Conservation (phyloP, 2,888 invertebrate genomes). For the Phrixothrix hirtus region DNA sequence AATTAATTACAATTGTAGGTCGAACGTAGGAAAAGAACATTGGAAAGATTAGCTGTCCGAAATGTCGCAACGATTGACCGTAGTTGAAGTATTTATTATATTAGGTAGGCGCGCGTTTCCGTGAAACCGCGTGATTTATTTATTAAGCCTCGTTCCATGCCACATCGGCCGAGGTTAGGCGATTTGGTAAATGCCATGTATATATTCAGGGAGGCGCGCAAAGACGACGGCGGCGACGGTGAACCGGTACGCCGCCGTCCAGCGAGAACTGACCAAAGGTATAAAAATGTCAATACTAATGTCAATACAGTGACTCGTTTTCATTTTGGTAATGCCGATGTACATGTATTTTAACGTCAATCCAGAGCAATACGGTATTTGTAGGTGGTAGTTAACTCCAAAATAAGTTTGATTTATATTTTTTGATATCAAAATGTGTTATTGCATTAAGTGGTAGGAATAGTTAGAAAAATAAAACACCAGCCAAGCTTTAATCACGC, state of each 20-base stretch:
- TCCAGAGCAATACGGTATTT: slow-evolving; percentile 58
- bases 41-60: slow-evolving; percentile 41
- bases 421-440: slow-evolving; percentile 58
- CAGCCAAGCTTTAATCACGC: slow-evolving; percentile 43
- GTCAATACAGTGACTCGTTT: slow-evolving; percentile 55
- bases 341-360: slow-evolving; percentile 54
- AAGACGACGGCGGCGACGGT: slow-evolving; percentile 29
- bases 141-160: slow-evolving; percentile 44
- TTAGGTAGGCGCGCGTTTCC: slow-evolving; percentile 51
- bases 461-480: slow-evolving; percentile 42
- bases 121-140: slow-evolving; percentile 51
- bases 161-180: slow-evolving; percentile 36
- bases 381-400: slow-evolving; percentile 55
- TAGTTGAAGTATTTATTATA: slow-evolving; percentile 49
- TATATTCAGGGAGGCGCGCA: slow-evolving; percentile 35
- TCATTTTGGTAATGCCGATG: slow-evolving; percentile 45
- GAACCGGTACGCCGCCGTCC: slow-evolving; percentile 38
- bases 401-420: slow-evolving; percentile 52
- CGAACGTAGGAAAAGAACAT: slow-evolving; percentile 38
- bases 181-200: slow-evolving; percentile 38
- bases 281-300: slow-evolving; percentile 56
- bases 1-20: slow-evolving; percentile 43
- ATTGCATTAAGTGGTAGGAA: slow-evolving; percentile 51
- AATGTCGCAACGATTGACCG: slow-evolving; percentile 52
- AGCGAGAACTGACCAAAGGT: slow-evolving; percentile 55